Base-by-base conservation (phyloP, 2,888 invertebrate genomes). In the Trichopoda pennipes region DNA sequence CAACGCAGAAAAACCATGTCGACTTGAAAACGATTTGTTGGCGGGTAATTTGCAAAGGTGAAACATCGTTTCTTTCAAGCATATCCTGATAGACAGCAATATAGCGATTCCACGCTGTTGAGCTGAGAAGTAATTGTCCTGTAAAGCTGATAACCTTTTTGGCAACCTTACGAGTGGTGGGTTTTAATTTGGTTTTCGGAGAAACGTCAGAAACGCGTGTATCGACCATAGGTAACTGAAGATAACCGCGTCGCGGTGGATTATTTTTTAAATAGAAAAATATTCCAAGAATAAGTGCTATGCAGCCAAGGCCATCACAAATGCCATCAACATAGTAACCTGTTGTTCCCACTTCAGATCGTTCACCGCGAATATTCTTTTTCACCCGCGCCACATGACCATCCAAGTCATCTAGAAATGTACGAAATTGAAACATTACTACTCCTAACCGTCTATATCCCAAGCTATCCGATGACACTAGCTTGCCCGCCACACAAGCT, bases 261-360 rank as follows among this genome's bases (percentile, higher is more conserved):
- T 95, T 95, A 85, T 94, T 94, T 87, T 93, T 94, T 9, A 96
- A 91, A 87, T 94, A 96, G 58, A 94, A 89, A 80, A 94, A 92
- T 60, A 95, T 93, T 28, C 96, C 96, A 21, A 94, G 89, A 84
- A 96, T 92, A 85, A 96, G 92, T 0, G 94, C 95, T 4, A 94
- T 91, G 44, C 95, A 95, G 0, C 96, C 96, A 8, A 96, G 87
- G 0, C 94, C 94, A 91, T 97, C 97, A 86, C 96, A 96, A 4
- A 96, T 90, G 0, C 96, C 96, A 86, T 97, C 97, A 1, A 97
- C 93, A 91, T 95, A 95, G 87, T 96, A 97, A 0, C 97, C 97
- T 0, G 94, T 88, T 0, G 95, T 94, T 0, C 96, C 96, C n/a
- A 96, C 94, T 88, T 96, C 95, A 0, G 96, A 96, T 28, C 94